Percentiles rank a stretch among this genome's conserved stretches.
Evolutionary conservation across 2,888 invertebrate genomes (phyloP).

Genomic region (Drosophila maculinotata): DNA sequence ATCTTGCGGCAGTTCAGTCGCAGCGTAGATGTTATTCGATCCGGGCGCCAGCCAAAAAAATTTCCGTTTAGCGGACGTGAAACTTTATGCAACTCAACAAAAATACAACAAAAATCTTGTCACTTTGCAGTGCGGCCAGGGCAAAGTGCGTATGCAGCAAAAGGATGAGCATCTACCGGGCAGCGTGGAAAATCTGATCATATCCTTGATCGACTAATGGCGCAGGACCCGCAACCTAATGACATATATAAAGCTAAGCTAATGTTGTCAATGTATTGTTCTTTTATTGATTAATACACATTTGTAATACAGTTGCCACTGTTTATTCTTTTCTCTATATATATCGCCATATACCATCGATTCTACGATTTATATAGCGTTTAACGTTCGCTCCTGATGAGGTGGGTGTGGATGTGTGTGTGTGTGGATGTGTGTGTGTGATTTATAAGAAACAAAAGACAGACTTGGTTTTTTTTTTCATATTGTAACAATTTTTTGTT

Average conservation of each 20-base stretch:
- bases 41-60: no score
- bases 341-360: constrained; percentile 17
- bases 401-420: constrained; percentile 19
- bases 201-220: constrained; percentile 7
- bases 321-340: constrained; percentile 16
- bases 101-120: background rate
- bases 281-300: constrained; percentile 52
- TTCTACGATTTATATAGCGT: constrained; percentile 18
- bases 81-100: no score
- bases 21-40: no score
- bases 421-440: constrained; percentile 9
- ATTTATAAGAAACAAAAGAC: constrained; percentile 49
- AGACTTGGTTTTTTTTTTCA: constrained; percentile 28
- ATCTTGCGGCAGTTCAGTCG: no score
- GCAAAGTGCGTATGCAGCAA: constrained; percentile 19
- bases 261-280: constrained; percentile 17
- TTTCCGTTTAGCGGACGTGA: no score
- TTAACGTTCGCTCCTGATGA: no score
- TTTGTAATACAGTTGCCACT: constrained; percentile 33
- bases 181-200: background rate
- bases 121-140: constrained; percentile 22
- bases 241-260: no score
- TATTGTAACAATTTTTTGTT: constrained; percentile 61
- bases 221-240: background rate
- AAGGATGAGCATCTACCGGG: background rate